These are phyloP conservation scores for Pyrgilauda ruficollis DNA, from an alignment of 2,113 vertebrate species.

Conservation along the genomic window DNA sequence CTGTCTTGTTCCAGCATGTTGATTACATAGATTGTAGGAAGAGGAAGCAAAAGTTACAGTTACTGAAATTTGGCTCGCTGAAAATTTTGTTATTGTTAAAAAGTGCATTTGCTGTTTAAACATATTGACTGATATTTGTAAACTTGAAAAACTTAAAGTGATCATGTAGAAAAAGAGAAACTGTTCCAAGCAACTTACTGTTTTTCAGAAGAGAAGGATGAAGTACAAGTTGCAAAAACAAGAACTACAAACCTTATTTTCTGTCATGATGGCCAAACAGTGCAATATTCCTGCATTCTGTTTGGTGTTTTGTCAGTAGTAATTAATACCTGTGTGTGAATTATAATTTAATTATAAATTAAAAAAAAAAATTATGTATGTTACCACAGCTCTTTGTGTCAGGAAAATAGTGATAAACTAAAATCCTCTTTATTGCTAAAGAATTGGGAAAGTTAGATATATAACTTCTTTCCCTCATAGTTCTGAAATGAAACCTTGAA, in stretches of 20 bases:
- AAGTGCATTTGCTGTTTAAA: neutral
- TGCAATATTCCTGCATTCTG: neutral
- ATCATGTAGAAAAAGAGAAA: neutral
- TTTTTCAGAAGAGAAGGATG: neutral
- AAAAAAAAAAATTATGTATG: neutral
- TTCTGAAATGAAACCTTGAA: neutral
- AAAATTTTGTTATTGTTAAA: neutral
- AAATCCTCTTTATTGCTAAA: neutral
- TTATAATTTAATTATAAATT: neutral
- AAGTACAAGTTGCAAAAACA: neutral
- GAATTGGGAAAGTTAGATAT: neutral
- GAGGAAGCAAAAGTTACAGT: neutral
- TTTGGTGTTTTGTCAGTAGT: neutral
- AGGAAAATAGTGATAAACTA: neutral
- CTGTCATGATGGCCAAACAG: neutral
- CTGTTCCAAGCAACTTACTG: neutral
- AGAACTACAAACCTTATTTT: neutral
- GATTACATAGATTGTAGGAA: neutral
- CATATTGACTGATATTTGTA: neutral
- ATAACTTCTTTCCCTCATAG: neutral
- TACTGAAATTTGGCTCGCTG: neutral
- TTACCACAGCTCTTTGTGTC: neutral
- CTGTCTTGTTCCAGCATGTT: neutral
- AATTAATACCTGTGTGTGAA: neutral
- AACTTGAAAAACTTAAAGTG: neutral